Base-by-base conservation (phyloP, 2,888 invertebrate genomes). In the Eurytoma californica region DNA sequence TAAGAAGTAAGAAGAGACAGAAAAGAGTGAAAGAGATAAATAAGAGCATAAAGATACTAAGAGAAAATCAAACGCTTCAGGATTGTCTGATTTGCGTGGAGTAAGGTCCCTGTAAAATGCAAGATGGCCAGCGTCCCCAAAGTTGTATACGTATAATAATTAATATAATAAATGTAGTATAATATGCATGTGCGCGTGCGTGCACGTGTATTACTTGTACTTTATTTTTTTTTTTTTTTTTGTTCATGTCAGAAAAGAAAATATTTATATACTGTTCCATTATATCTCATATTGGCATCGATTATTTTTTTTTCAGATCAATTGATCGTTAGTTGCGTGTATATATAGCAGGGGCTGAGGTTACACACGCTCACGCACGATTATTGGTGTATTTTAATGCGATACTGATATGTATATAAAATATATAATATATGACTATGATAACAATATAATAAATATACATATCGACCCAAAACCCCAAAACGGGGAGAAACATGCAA, bases 121-220 rank as follows among this genome's bases (percentile, higher is more conserved):
- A 89, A 89, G 87, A 90, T 90, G 90, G 90, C 90, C 90, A 89
- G 90, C 90, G 89, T 90, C 89, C 90, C 90, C 89, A 89, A 89
- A 90, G 90, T 89, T 88, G 88, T 89, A 87, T 87, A 88, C 85
- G 85, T 85, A 85, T 77, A 81, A 78, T 80, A 82, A 86, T 86
- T 83, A 82, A 83, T 84, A 84, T 85, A 83, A 86, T 86, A 86
- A 82, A 87, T 86, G 86, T 85, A 86, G 86, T 85, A 86, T 84
- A 83, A 83, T 84, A 83, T 85, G 84, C 81, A 83, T 83, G 80
- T 85, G 82, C 83, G 80, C 83, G 82, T 83, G 82, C 80, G 77
- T 82, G 79, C 80, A 77, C 73, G 72, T 75, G 78, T 78, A 76
- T 80, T 78, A 57, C 49, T 79, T 39, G 67, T 68, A 74, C 53